Evolutionary conservation across 2,113 vertebrate genomes (phyloP).

Genomic region (Marmota flaviventris): DNA sequence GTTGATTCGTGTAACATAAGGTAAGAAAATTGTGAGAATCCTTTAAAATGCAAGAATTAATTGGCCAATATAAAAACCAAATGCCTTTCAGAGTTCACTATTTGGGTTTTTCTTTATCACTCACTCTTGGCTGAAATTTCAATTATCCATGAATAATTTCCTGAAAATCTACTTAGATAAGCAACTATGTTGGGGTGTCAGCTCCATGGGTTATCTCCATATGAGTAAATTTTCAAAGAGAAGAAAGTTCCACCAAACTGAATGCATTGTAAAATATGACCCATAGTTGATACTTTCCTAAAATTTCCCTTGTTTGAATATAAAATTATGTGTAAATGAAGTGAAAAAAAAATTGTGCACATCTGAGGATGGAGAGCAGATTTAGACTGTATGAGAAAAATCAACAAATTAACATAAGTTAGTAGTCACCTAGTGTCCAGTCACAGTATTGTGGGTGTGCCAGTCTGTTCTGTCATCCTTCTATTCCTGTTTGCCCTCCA

Average conservation of each 20-base stretch:
- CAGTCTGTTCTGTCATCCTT: background rate
- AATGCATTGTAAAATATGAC: background rate
- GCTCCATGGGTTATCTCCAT: background rate
- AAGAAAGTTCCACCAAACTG: background rate
- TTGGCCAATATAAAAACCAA: slow-evolving; percentile 20
- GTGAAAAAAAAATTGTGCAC: background rate
- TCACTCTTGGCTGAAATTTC: background rate
- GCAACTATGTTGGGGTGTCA: background rate
- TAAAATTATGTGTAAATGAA: background rate
- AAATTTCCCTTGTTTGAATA: background rate
- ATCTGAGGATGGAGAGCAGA: background rate
- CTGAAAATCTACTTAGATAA: background rate
- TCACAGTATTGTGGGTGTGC: background rate
- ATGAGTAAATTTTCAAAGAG: background rate
- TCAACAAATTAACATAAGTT: background rate
- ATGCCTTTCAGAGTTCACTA: background rate
- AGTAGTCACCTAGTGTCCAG: background rate
- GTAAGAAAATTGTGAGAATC: background rate
- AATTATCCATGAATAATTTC: background rate
- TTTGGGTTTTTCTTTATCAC: background rate
- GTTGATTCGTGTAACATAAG: background rate
- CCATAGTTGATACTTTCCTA: background rate
- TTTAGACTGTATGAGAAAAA: background rate
- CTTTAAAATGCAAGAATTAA: background rate
- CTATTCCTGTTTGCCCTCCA: background rate